Base-by-base conservation (phyloP, 2,113 vertebrate species). In the Crypturellus undulatus region DNA sequence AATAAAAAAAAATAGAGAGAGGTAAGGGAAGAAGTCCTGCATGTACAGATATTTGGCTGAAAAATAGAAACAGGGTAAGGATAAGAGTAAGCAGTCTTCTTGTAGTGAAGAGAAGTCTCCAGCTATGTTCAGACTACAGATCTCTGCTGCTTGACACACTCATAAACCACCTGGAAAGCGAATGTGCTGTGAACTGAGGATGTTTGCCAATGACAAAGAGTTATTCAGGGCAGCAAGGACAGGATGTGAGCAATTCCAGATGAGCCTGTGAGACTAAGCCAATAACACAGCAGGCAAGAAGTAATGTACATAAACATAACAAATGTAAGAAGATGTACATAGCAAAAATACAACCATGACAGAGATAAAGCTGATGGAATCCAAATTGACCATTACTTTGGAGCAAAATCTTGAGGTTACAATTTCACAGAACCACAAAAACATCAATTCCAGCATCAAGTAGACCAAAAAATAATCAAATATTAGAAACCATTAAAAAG, bases 201-300 rank as follows among this genome's bases (percentile, higher is more conserved):
- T 65, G 22, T 21, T 17, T 56, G 28, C 36, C 36, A 30, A 34
- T 30, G 25, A 51, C 71, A 68, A 54, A 76, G n/a, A 42, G 0
- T 8, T n/a, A 43, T 17, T 69, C 26, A 58, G 59, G 22, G 49
- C 54, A 62, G 21, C 24, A 65, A 75, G 80, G 67, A 10, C 80
- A 60, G 85, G 51, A 89, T 32, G 17, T 43, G 34, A 93, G 22
- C 20, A 91, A 89, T 71, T 83, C 45, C 85, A 89, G 62, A 62
- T 62, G 85, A n/a, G 51, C 45, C 63, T 40, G 30, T 16, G 51
- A 93, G 62, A 58, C 49, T 10, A 32, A 89, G 26, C 64, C 47
- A 63, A 15, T 40, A 88, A 77, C 1, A 1, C n/a, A 59, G 38
- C 62, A 38, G 58, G 79, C 19, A 49, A 83, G 85, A 79, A 47